These are phyloP conservation scores for Mechanitis messenoides DNA, from an alignment of 2,888 invertebrate genomes.

Conservation along the genomic window DNA sequence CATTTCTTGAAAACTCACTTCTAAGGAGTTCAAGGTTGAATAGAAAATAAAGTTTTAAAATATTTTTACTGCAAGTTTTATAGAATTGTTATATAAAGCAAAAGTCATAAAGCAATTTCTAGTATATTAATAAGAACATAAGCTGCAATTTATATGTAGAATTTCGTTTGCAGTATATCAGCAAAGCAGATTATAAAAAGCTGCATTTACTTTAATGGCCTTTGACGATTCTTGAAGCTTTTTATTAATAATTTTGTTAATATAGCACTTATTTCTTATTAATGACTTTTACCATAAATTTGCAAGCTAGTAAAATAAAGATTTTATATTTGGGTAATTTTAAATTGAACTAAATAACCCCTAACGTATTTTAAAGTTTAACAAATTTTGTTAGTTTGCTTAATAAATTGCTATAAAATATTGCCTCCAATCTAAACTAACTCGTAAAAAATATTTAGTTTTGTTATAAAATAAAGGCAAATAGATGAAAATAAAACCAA, in stretches of 20 bases:
- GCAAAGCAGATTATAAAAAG: not conserved
- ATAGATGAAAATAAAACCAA: slow-evolving; percentile 2
- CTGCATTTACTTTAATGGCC: not conserved
- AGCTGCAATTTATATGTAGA: not conserved
- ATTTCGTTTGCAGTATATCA: not conserved
- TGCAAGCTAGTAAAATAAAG: not conserved
- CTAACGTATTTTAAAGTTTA: slow-evolving; percentile 3
- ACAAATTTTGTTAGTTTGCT: slow-evolving; percentile 5
- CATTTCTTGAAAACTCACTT: no score
- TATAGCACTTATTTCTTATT: not conserved
- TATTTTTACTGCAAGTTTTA: no score
- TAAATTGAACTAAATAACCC: slow-evolving; percentile 1
- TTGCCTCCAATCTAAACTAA: slow-evolving; percentile 4
- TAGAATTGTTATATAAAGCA: no score
- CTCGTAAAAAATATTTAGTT: not conserved
- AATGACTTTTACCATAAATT: not conserved
- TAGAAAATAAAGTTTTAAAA: not conserved
- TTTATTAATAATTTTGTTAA: no score
- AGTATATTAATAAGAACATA: not conserved
- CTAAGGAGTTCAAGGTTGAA: not conserved
- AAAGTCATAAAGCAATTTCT: no score
- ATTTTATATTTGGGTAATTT: not conserved
- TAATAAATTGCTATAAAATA: slow-evolving; percentile 6
- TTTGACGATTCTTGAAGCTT: not conserved
- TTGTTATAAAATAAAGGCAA: slow-evolving; percentile 1